Base-by-base conservation (phyloP, 1,140 invertebrate genomes). In the Acromyrmex heyeri region DNA sequence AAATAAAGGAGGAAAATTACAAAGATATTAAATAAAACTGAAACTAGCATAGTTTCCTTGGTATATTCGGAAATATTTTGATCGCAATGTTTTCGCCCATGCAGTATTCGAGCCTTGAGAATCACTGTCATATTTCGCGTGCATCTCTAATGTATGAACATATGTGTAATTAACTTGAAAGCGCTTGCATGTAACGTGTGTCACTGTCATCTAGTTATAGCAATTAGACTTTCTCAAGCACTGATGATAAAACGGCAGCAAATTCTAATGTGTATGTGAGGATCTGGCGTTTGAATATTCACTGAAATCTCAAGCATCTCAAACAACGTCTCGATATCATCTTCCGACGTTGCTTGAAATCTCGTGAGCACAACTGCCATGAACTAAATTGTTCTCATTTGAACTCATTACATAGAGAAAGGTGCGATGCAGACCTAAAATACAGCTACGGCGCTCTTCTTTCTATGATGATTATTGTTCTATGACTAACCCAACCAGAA, bases 171-270 rank as follows among this genome's bases (percentile, higher is more conserved):
- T 44, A 44, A 79, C n/a, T 67, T 48, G 30, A 69, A 69, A 55
- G 21, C 2, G 44, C 27, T 79, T 53, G 48, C 27, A 16, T 64
- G 34, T 77, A 62, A 77, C 18, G 14, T n/a, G 34, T 78, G 44
- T 78, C 44, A 27, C 44, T 78, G 61, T 67, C 44, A 27, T 24
- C 61, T 50, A n/a, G 57, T 77, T 77, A 48, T n/a, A 62, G 14
- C 18, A 78, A 78, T 67, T 78, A 78, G 44, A 67, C 76, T 78
- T 78, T 78, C 76, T 67, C 62, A 48, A 38, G 30, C 53, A 16
- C 12, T 55, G 14, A 75, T 57, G 48, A 55, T 16, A 59, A 53
- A 53, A 53, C 5, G n/a, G 0, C 44, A 10, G 14, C 10, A 30
- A 14, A 34, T 34, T 34, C 30, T 34, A 34, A 34, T 34, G 30